phyloP scores from a whole-genome alignment of 2,888 invertebrate species.

The Rhagium mordax region DNA sequence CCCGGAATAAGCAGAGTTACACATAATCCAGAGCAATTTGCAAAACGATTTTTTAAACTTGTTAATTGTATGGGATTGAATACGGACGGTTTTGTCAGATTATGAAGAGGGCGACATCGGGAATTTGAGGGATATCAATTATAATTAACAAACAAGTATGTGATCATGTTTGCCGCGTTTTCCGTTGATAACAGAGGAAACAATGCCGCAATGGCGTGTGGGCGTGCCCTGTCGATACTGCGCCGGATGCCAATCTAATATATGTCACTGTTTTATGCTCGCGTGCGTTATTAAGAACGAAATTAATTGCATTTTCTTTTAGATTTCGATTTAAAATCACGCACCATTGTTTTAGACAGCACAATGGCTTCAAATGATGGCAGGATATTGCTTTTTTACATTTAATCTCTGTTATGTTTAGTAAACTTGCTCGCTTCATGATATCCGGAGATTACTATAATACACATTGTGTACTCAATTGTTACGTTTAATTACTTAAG shows the following conservation, averaged over 20 bases:
- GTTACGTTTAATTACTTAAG: too few species aligned
- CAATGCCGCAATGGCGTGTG: slow-evolving; percentile 55
- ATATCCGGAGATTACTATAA: not conserved
- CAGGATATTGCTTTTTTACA: not conserved
- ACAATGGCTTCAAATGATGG: slow-evolving; percentile 1
- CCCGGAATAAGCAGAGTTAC: not conserved
- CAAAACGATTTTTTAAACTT: slow-evolving; percentile 4
- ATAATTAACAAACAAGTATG: slow-evolving; percentile 51
- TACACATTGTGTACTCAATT: not conserved
- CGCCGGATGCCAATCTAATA: slow-evolving; percentile 59
- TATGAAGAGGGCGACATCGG: slow-evolving; percentile 43
- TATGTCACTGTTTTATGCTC: slow-evolving; percentile 56
- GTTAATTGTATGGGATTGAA: slow-evolving; percentile 7
- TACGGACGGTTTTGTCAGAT: slow-evolving; percentile 30
- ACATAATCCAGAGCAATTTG: not conserved
- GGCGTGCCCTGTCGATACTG: slow-evolving; percentile 50
- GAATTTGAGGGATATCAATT: slow-evolving; percentile 52
- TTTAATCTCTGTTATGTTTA: not conserved
- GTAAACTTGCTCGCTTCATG: not conserved
- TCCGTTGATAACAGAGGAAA: slow-evolving; percentile 49
- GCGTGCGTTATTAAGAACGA: slow-evolving; percentile 58
- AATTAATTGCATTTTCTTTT: slow-evolving; percentile 60
- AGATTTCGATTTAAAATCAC: slow-evolving; percentile 58
- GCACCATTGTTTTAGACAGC: slow-evolving; percentile 44
- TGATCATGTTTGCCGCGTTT: slow-evolving; percentile 40